Evolutionary conservation across 2,888 invertebrate species (phyloP).

Genomic region (Eledona agricola): DNA sequence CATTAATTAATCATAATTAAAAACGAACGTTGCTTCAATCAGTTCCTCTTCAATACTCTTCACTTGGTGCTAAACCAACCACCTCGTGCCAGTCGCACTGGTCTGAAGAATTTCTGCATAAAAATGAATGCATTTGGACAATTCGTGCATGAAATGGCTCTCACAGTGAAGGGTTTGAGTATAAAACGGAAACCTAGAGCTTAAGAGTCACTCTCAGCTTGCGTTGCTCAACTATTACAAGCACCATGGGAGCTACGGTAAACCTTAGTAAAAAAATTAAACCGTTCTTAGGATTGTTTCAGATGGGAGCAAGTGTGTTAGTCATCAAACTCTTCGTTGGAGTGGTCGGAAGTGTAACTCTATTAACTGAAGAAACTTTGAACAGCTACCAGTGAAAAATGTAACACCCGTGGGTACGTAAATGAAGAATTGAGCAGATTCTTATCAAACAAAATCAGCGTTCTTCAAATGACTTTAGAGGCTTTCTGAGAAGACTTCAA

Average conservation of each 20-base stretch:
- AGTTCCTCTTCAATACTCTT: slow-evolving; percentile 22
- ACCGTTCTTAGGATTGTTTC: slow-evolving; percentile 2
- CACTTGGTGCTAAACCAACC: no score
- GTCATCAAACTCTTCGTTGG: slow-evolving; percentile 8
- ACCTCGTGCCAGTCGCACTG: no score
- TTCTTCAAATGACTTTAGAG: no score
- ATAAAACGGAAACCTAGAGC: slow-evolving; percentile 8
- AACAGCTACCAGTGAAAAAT: slow-evolving; percentile 8
- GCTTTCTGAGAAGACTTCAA: no score
- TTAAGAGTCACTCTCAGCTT: slow-evolving; percentile 33
- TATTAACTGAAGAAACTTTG: neutral
- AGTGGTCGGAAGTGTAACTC: slow-evolving; percentile 13
- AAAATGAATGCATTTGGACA: slow-evolving; percentile 21
- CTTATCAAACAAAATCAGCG: no score
- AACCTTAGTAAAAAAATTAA: slow-evolving; percentile 6
- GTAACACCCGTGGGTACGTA: no score
- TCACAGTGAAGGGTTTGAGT: slow-evolving; percentile 8
- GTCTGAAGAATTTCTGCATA: slow-evolving; percentile 12
- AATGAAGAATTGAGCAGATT: no score
- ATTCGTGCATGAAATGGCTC: slow-evolving; percentile 27
- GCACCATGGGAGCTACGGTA: slow-evolving; percentile 30
- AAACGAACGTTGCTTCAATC: slow-evolving; percentile 3
- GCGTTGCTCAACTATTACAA: slow-evolving; percentile 14
- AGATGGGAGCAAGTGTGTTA: slow-evolving; percentile 22
- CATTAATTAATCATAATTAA: slow-evolving; percentile 8